phyloP scores from a whole-genome alignment of 2,888 invertebrate genomes.

The Hyles lineata region DNA sequence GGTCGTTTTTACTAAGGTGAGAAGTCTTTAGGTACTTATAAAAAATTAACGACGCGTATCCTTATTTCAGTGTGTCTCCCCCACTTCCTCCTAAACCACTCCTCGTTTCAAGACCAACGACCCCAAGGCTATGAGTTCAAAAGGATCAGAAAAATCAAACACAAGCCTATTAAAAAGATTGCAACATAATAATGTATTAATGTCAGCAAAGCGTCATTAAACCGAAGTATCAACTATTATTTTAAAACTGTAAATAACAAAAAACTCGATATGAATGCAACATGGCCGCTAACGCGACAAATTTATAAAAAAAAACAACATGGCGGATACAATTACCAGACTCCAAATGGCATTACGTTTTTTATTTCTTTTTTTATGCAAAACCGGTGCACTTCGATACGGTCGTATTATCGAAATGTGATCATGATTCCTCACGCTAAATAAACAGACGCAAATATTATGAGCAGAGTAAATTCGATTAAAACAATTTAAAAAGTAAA shows the following conservation, averaged over 20 bases:
- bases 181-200: neutral
- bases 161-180: too few relatives aligned
- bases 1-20: neutral
- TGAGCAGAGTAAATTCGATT: conserved; percentile 18
- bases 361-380: conserved; percentile 40
- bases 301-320: conserved; percentile 55
- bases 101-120: neutral
- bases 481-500: neutral
- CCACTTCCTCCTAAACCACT: neutral
- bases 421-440: conserved; percentile 48
- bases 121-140: neutral
- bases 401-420: conserved; percentile 49
- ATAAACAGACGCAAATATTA: conserved; percentile 32
- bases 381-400: conserved; percentile 48
- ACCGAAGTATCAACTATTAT: neutral
- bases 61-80: too few relatives aligned
- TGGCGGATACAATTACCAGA: conserved; percentile 68
- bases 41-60: too few relatives aligned
- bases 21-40: neutral
- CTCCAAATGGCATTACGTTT: conserved; percentile 48
- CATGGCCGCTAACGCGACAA: conserved; percentile 47
- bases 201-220: neutral
- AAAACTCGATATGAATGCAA: conserved; percentile 53
- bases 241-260: conserved; percentile 10
- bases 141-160: too few relatives aligned